Base-by-base conservation (phyloP, 2,888 invertebrate species). In the Noctua pronuba region DNA sequence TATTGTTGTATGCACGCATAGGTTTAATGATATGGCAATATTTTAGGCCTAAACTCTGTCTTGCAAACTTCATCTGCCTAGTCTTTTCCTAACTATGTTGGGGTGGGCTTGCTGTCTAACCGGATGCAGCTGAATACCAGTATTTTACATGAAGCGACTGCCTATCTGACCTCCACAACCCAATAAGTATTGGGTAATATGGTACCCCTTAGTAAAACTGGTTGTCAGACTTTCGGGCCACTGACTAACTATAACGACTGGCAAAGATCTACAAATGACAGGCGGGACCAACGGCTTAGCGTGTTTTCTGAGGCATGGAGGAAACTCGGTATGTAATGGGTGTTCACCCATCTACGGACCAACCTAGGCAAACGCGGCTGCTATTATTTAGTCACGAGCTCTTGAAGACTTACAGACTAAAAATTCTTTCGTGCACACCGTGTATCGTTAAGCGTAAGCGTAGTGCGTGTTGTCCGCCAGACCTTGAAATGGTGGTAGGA, bases 1-100 rank as follows among this genome's bases (percentile, higher is more conserved):
- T 49, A 44, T 41, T 65, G 18, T 41, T 65, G n/a, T n/a, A 65
- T 65, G 65, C 65, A 65, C n/a, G 41, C 65, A 5, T 41, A 41
- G 41, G 65, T 41, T 65, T 41, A 16, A 28, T 65, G 8, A 16
- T 64, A 8, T 24, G 31, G 18, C 24, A 24, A 7, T 13, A n/a
- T 24, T 31, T 24, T 44, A 24, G 24, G 21, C 38, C 28, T 71
- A 3, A 28, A 41, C 24, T 44, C 7, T 18, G 16, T 46, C 4
- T 38, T 31, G 18, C 18, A 1, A 13, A 58, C 28, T 28, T 58
- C 16, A 58, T 58, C 13, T 28, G 28, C 13, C 55, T 13, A 58
- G 7, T 6, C 28, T 55, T 55, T 55, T 55, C n/a, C n/a, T 4
- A 13, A 55, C 52, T 58, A 52, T 52, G 55, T 58, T 58, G 6